These are phyloP conservation scores for Rallus limicola DNA, from an alignment of 2,113 vertebrate genomes.

Conservation along the genomic window DNA sequence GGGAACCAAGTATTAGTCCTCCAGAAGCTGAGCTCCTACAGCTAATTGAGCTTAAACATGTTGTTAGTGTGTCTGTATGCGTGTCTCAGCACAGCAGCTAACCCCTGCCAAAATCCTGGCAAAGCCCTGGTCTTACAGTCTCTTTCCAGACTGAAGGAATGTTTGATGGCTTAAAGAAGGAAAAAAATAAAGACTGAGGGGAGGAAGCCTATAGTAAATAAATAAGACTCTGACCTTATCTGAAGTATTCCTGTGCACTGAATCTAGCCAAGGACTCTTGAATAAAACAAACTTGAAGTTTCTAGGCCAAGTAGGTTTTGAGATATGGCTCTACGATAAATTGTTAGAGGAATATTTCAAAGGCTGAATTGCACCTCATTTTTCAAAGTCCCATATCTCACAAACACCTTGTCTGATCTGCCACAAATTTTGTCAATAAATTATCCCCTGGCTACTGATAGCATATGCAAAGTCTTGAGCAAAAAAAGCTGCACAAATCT, in stretches of 20 bases:
- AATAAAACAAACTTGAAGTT: slow-evolving; percentile 69
- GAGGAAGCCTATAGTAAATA: neutral
- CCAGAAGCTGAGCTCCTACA: neutral
- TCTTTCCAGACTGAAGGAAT: neutral
- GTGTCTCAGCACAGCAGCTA: fast-evolving
- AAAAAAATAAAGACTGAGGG: no score
- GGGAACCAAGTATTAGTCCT: neutral
- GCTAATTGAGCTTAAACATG: neutral
- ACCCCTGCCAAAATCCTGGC: neutral
- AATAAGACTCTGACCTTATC: slow-evolving; percentile 56
- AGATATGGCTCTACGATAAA: slow-evolving; percentile 43
- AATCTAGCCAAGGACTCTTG: slow-evolving; percentile 58
- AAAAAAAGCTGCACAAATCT: neutral
- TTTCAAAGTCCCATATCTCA: slow-evolving; percentile 58
- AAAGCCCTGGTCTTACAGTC: neutral
- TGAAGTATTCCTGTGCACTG: neutral
- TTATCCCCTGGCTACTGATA: neutral
- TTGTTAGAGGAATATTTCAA: slow-evolving; percentile 60
- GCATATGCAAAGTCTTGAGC: neutral
- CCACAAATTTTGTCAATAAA: slow-evolving; percentile 58
- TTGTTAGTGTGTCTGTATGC: neutral
- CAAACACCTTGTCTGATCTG: slow-evolving; percentile 57
- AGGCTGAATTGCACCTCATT: slow-evolving; percentile 61
- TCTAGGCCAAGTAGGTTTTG: slow-evolving; percentile 58
- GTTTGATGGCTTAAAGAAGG: neutral